phyloP scores from a whole-genome alignment of 2,797 vertebrate species.

The Cossypha caffra region DNA sequence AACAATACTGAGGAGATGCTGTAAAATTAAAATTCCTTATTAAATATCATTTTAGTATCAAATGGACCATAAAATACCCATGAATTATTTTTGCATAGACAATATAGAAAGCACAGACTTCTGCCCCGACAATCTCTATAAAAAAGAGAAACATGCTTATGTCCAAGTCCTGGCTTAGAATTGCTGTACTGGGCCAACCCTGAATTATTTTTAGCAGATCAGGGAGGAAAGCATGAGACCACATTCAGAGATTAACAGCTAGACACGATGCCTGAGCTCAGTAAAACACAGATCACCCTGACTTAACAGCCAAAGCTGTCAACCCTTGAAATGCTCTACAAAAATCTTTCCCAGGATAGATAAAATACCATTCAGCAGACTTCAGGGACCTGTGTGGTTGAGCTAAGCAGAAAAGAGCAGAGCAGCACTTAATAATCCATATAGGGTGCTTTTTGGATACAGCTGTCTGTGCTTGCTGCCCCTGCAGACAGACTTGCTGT shows the following conservation, averaged over 20 bases:
- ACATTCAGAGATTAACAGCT: not conserved
- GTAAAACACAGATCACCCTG: not conserved
- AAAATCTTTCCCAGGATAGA: not conserved
- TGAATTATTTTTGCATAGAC: not conserved
- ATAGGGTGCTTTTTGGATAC: not conserved
- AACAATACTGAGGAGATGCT: not conserved
- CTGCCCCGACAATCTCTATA: not conserved
- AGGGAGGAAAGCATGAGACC: not conserved
- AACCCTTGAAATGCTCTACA: not conserved
- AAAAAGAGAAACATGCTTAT: not conserved
- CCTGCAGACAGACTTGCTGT: not conserved
- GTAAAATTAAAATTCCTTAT: not conserved
- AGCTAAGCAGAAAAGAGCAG: not conserved
- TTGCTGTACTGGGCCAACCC: not conserved
- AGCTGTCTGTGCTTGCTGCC: accelerated
- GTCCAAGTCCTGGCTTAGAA: not conserved
- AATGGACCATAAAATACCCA: not conserved
- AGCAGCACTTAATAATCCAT: not conserved
- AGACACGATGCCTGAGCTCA: not conserved
- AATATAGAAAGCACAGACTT: not conserved
- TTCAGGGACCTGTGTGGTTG: not conserved
- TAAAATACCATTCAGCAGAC: not conserved
- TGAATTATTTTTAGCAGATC: not conserved
- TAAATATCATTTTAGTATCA: not conserved
- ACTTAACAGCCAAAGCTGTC: not conserved